These are phyloP conservation scores for Pomatorhinus ruficollis DNA, from an alignment of 2,113 vertebrate genomes.

Conservation along the genomic window DNA sequence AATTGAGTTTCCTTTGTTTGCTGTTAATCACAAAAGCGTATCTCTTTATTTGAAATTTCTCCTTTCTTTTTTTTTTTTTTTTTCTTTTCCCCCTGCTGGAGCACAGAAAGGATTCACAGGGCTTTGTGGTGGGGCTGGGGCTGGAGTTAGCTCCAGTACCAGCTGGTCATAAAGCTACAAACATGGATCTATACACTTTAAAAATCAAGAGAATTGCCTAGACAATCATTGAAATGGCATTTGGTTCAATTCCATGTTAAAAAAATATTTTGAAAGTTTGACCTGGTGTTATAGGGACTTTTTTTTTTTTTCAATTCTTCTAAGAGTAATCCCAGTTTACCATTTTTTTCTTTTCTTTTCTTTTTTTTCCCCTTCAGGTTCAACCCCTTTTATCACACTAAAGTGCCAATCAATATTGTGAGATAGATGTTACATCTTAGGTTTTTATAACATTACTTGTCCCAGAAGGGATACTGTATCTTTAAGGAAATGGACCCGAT, in stretches of 20 bases:
- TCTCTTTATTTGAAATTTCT: not conserved
- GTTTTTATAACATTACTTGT: slow-evolving; percentile 81
- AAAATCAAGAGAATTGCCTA: slow-evolving; percentile 32
- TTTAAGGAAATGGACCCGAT: slow-evolving; percentile 86
- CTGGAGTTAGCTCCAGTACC: not conserved
- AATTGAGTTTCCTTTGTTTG: slow-evolving; percentile 41
- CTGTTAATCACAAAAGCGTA: not conserved
- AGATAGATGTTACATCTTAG: slow-evolving; percentile 82
- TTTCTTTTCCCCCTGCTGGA: not conserved
- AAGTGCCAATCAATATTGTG: slow-evolving; percentile 81
- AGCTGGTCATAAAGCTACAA: not conserved
- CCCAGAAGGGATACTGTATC: slow-evolving; percentile 86
- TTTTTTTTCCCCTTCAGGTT: slow-evolving; percentile 73
- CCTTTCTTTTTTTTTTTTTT: not conserved
- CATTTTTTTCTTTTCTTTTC: not conserved
- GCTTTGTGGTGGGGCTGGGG: not conserved
- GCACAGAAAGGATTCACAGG: not conserved
- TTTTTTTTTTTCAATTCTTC: slow-evolving; percentile 58
- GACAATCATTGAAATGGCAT: slow-evolving; percentile 29
- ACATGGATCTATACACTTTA: not conserved
- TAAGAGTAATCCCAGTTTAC: slow-evolving; percentile 70
- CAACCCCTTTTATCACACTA: slow-evolving; percentile 82
- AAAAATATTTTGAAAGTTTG: slow-evolving; percentile 49
- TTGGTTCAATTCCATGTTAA: slow-evolving; percentile 32
- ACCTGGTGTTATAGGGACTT: slow-evolving; percentile 40